Evolutionary conservation across 2,797 vertebrate species (phyloP).

Genomic region (Apodemus agrarius): DNA sequence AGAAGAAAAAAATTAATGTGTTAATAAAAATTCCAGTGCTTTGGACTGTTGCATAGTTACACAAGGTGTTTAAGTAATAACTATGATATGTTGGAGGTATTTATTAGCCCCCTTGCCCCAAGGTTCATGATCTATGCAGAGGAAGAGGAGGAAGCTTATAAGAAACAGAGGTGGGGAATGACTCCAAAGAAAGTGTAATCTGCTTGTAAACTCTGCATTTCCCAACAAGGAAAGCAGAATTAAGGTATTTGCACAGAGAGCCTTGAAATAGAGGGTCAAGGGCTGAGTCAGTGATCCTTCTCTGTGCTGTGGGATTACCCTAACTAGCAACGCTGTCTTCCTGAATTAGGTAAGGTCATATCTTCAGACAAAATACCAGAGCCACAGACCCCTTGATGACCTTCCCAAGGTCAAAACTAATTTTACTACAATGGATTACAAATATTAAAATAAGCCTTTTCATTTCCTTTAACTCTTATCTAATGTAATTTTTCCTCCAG

Average conservation of each 20-base stretch:
- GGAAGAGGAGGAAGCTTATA: neutral
- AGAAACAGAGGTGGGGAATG: neutral
- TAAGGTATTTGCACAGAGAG: conserved; percentile 31
- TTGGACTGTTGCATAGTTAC: neutral
- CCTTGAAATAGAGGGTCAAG: neutral
- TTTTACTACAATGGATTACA: conserved; percentile 32
- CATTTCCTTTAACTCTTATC: conserved; percentile 10
- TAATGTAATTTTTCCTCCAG: conserved; percentile 43
- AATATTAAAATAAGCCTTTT: conserved; percentile 60
- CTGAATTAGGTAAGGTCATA: neutral
- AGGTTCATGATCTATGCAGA: neutral
- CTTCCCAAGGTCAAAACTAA: conserved; percentile 61
- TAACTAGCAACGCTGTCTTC: neutral
- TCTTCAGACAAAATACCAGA: conserved; percentile 31
- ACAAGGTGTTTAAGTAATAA: neutral
- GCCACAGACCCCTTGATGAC: neutral
- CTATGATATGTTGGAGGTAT: neutral
- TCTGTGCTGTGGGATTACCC: neutral
- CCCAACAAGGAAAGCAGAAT: conserved; percentile 7
- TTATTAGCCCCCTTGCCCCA: neutral
- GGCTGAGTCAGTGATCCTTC: neutral
- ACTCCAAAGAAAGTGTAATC: neutral
- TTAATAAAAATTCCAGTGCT: neutral
- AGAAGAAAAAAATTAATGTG: neutral
- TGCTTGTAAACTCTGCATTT: neutral